These are phyloP conservation scores for Nannoperca obscura DNA, from an alignment of 2,797 vertebrate species.

Conservation along the genomic window DNA sequence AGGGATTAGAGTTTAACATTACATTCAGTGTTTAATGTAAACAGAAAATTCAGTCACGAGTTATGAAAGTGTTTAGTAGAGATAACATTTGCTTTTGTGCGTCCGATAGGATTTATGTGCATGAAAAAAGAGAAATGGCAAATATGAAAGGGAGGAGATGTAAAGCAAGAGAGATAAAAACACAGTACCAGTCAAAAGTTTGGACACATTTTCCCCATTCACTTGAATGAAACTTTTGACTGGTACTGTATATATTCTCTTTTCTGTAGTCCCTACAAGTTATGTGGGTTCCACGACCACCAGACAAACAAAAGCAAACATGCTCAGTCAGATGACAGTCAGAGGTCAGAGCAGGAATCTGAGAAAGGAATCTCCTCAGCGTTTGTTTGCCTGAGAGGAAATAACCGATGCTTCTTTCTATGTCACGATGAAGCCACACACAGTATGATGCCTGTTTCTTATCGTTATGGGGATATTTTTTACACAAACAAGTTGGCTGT, in stretches of 20 bases:
- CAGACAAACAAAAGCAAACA: slow-evolving; percentile 22
- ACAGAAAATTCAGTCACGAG: slow-evolving; percentile 32
- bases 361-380: slow-evolving; percentile 34
- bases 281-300: not conserved
- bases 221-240: too few species aligned
- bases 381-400: slow-evolving; percentile 30
- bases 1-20: slow-evolving; percentile 53
- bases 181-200: too few species aligned
- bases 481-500: not conserved
- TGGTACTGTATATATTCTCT: slow-evolving; percentile 6
- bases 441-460: not conserved
- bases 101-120: not conserved
- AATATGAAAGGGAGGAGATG: not conserved
- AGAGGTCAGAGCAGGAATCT: slow-evolving; percentile 46
- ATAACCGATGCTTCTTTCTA: not conserved
- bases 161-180: not conserved
- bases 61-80: not conserved
- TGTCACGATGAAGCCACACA: not conserved
- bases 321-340: slow-evolving; percentile 68
- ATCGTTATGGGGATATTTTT: not conserved
- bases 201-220: too few species aligned
- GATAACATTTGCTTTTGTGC: not conserved
- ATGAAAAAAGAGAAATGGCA: not conserved
- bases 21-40: slow-evolving; percentile 53
- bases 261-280: slow-evolving; percentile 17